phyloP scores from a whole-genome alignment of 2,797 vertebrate species.

The Oceanodroma leucorhoa region DNA sequence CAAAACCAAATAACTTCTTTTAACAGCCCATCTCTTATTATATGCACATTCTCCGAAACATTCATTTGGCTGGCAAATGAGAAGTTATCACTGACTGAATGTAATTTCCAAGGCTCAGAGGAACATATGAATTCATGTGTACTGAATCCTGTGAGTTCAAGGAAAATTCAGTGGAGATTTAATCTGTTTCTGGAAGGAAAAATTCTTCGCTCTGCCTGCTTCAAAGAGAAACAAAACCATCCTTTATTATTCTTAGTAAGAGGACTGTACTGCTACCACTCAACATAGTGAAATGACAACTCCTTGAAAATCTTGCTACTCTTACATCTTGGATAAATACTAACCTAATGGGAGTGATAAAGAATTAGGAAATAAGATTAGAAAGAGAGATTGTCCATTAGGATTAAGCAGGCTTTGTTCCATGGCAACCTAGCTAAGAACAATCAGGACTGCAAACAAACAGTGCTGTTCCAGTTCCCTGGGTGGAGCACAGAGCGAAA shows the following conservation, averaged over 20 bases:
- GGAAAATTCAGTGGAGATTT: neutral
- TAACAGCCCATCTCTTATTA: neutral
- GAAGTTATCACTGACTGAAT: neutral
- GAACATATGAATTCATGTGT: neutral
- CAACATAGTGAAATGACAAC: neutral
- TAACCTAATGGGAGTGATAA: slow-evolving; percentile 6
- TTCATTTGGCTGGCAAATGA: neutral
- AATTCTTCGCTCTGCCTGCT: neutral
- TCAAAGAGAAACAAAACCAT: slow-evolving; percentile 15
- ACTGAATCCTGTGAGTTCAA: neutral
- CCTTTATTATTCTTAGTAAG: neutral
- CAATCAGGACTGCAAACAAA: slow-evolving; percentile 63
- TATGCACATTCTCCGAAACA: neutral
- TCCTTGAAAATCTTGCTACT: neutral
- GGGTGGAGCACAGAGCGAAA: slow-evolving; percentile 7
- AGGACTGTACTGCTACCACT: neutral
- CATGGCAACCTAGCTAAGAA: slow-evolving; percentile 71
- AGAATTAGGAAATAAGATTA: slow-evolving; percentile 60
- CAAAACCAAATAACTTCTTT: neutral
- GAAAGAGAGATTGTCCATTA: slow-evolving; percentile 47
- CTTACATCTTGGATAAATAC: neutral
- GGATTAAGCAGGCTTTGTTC: slow-evolving; percentile 69
- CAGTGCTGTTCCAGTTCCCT: slow-evolving; percentile 43
- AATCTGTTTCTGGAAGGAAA: slow-evolving; percentile 16
- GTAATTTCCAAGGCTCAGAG: neutral